phyloP scores from a whole-genome alignment of 1,140 invertebrate genomes.

The Anthonomus grandis region DNA sequence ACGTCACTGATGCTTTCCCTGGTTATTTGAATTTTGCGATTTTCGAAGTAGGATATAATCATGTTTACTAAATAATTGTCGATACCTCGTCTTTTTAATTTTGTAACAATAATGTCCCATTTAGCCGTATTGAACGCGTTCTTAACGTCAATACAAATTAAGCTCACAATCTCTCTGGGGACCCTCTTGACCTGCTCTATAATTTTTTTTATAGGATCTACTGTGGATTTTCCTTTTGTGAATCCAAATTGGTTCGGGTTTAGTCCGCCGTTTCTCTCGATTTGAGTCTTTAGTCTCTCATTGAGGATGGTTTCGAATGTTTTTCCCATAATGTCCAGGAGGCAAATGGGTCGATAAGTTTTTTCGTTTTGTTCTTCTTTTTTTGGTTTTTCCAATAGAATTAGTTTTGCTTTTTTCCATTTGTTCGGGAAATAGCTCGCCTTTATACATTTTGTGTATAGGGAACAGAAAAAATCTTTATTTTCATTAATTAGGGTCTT shows the following conservation, averaged over 20 bases:
- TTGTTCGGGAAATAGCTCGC: background rate
- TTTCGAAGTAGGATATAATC: slow-evolving; percentile 23
- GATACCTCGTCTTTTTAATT: slow-evolving; percentile 17
- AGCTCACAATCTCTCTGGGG: slow-evolving; percentile 8
- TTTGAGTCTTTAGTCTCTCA: slow-evolving; percentile 11
- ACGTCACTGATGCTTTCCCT: slow-evolving; percentile 2
- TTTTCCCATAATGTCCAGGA: slow-evolving; percentile 33
- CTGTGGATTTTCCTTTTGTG: slow-evolving; percentile 35
- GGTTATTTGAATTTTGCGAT: slow-evolving; percentile 7
- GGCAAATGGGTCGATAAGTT: slow-evolving; percentile 24
- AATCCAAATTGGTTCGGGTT: slow-evolving; percentile 41
- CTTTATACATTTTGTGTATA: background rate
- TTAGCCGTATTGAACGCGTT: slow-evolving; percentile 36
- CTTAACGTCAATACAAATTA: no score
- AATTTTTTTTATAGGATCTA: slow-evolving; percentile 34
- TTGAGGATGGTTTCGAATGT: slow-evolving; percentile 29
- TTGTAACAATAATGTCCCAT: slow-evolving; percentile 29
- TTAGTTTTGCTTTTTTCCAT: background rate
- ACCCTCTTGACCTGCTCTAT: slow-evolving; percentile 6
- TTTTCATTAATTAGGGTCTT: background rate
- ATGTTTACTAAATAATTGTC: slow-evolving; percentile 19
- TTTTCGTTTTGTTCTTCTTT: background rate
- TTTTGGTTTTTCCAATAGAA: background rate
- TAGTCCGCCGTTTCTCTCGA: slow-evolving; percentile 17
- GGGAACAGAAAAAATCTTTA: background rate